Evolutionary conservation across 92 coral and sea anemone genomes (phyloP).

Genomic region (Bergia puertoricense): DNA sequence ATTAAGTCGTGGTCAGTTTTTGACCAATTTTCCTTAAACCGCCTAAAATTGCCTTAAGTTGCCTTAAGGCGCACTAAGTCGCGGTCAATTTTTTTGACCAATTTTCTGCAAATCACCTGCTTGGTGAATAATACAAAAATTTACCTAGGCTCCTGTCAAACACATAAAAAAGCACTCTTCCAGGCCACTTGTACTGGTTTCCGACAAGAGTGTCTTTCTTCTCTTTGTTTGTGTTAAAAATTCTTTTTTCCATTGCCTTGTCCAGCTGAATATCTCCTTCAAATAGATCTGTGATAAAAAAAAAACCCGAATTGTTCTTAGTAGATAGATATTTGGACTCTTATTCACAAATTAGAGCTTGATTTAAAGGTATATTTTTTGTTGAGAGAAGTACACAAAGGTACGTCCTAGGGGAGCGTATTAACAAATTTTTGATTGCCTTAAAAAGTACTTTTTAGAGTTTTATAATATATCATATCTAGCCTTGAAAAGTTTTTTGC

Average conservation of each 20-base stretch:
- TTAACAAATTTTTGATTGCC: no score
- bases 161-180: not conserved
- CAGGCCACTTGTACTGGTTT: conserved; percentile 13
- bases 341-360: not conserved
- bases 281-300: not conserved
- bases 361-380: not conserved
- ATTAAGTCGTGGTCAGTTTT: no score
- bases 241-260: conserved; percentile 5
- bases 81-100: no score
- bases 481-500: not conserved
- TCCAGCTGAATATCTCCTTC: conserved; percentile 25
- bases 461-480: no score
- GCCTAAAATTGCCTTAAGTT: no score
- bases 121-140: not conserved
- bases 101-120: no score
- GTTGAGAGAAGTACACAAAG: not conserved
- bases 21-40: no score
- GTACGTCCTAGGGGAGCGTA: no score
- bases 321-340: not conserved
- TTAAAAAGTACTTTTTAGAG: no score
- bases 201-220: conserved; percentile 17
- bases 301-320: not conserved
- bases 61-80: no score
- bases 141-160: not conserved
- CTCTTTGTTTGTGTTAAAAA: conserved; percentile 10